phyloP scores from a whole-genome alignment of 2,113 vertebrate species.

The Burhinus oedicnemus region DNA sequence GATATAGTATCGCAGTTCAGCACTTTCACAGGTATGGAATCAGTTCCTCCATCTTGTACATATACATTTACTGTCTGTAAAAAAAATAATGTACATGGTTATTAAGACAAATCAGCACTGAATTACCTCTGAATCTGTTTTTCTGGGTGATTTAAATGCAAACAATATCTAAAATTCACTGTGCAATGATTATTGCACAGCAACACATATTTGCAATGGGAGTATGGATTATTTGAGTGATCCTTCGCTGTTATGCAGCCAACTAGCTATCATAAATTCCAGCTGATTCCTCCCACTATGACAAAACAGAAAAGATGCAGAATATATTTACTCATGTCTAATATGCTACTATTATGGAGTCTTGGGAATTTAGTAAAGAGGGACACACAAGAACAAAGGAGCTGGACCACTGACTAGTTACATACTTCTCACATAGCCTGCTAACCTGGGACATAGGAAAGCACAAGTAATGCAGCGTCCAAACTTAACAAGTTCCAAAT shows the following conservation, averaged over 20 bases:
- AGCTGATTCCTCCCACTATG: not conserved
- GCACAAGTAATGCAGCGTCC: not conserved
- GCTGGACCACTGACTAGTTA: not conserved
- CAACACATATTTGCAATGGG: not conserved
- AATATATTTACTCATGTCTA: not conserved
- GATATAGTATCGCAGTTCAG: constrained; percentile 96
- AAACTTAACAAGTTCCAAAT: not conserved
- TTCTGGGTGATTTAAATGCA: not conserved
- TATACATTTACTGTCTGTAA: constrained; percentile 90
- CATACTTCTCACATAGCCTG: not conserved
- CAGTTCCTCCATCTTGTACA: constrained; percentile 89
- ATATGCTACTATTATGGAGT: not conserved
- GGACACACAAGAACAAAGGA: not conserved
- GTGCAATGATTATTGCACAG: not conserved
- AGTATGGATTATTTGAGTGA: not conserved
- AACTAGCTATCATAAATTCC: not conserved
- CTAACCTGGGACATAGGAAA: not conserved
- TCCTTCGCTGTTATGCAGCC: not conserved
- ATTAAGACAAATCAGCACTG: not conserved
- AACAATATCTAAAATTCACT: not conserved
- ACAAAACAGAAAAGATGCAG: not conserved
- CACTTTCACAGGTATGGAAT: constrained; percentile 91
- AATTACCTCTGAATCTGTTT: not conserved
- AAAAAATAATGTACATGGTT: not conserved
- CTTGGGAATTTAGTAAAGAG: not conserved